These are phyloP conservation scores for Apantesis nais DNA, from an alignment of 2,888 invertebrate genomes.

Conservation along the genomic window DNA sequence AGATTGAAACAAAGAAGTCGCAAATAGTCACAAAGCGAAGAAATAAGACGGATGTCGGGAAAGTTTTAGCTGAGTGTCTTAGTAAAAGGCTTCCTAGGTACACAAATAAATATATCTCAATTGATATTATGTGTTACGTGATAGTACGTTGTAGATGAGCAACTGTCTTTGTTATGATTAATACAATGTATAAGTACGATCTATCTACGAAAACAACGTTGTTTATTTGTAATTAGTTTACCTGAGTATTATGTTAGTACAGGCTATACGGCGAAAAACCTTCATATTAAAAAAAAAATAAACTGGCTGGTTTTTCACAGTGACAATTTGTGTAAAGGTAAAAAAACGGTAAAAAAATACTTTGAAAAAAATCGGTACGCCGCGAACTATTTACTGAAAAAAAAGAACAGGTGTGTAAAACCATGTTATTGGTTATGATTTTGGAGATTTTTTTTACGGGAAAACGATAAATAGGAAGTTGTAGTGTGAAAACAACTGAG, in stretches of 20 bases:
- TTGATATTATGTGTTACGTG: slow-evolving; percentile 11
- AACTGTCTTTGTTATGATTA: not conserved
- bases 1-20: slow-evolving; percentile 46
- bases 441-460: too few species aligned
- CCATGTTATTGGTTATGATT: too few species aligned
- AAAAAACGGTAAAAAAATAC: too few species aligned
- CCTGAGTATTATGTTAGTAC: not conserved
- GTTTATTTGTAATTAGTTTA: not conserved
- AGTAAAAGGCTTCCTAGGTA: slow-evolving; percentile 5
- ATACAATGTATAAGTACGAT: not conserved
- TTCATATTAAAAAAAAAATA: too few species aligned
- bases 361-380: too few species aligned
- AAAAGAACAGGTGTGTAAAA: too few species aligned
- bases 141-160: slow-evolving; percentile 1
- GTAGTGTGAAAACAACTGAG: too few species aligned
- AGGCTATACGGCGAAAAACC: too few species aligned
- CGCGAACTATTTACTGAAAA: too few species aligned
- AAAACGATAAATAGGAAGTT: too few species aligned
- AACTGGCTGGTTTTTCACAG: too few species aligned
- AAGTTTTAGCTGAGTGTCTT: slow-evolving; percentile 12
- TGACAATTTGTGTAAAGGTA: too few species aligned
- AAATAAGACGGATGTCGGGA: slow-evolving; percentile 16
- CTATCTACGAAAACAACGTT: not conserved
- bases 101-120: slow-evolving; percentile 6
- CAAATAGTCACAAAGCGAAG: slow-evolving; percentile 27